Evolutionary conservation across 1,140 invertebrate species (phyloP), one percentile per base, ranked within the genome.

Genomic region (Mya arenaria): DNA sequence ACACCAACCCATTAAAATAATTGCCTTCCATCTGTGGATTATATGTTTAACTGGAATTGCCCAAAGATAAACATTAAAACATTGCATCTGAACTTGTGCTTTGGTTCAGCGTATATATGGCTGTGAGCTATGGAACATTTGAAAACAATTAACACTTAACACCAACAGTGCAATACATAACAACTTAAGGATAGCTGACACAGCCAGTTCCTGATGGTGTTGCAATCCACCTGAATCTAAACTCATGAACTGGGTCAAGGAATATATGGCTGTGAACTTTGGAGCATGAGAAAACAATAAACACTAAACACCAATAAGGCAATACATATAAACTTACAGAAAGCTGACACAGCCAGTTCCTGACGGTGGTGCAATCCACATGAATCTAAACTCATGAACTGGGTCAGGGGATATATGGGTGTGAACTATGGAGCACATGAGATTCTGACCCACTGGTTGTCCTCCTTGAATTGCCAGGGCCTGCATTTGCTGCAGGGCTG

Each of bases 341-440:
- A 94, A 94, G 63, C 90, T 92, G 17, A 94, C 90, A 86, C 93
- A 94, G 32, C 93, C 93, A 39, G 92, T 92, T 15, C 93, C 93
- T n/a, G 85, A 68, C 4, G 89, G 85, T 3, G 93, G 93, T 0
- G 93, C 93, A 83, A 93, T 90, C 93, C 93, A 94, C 4, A 91
- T 78, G 84, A 94, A 93, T 5, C 82, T 83, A 19, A 93, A 72
- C 34, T 91, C 58, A 30, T 90, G 88, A 44, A 87, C 77, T 68
- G 89, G 92, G 17, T 69, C 63, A 13, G 83, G 82, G 13, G 90
- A 89, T 0, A 91, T 86, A 58, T 92, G 89, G 13, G 90, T 89
- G 77, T 92, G 90, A 6, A 93, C 89, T 4, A 93, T 91, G 23
- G 92, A 91, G 82, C 93, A 93, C 87, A 91, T 88, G 8, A 91